Evolutionary conservation across 1,140 invertebrate genomes (phyloP).

Genomic region (Oscheius sp.): DNA sequence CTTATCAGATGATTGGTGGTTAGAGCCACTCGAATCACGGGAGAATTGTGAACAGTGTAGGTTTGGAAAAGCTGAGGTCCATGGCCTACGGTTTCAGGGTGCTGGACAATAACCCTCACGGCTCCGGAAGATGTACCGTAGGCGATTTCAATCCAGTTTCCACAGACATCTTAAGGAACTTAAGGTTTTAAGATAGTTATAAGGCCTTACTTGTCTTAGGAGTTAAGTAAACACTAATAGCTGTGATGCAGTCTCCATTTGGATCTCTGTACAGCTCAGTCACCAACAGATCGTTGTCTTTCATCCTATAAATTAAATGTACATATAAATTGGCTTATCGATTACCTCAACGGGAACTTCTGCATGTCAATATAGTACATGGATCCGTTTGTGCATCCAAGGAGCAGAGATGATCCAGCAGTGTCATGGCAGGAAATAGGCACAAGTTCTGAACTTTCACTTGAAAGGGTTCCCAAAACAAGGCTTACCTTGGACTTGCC

Average conservation of each 20-base stretch:
- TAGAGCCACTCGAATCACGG: conserved; percentile 88
- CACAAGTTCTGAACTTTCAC: conserved; percentile 79
- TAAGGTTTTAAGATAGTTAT: not conserved
- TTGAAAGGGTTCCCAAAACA: conserved; percentile 9
- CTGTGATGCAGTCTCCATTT: conserved; percentile 88
- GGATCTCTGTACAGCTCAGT: conserved; percentile 94
- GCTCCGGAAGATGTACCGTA: conserved; percentile 93
- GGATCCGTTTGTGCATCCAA: conserved; percentile 91
- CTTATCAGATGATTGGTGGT: conserved; percentile 95
- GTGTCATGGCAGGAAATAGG: conserved; percentile 91
- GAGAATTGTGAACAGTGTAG: conserved; percentile 92
- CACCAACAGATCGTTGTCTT: conserved; percentile 94
- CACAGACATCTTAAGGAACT: conserved; percentile 77
- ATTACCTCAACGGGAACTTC: conserved; percentile 88
- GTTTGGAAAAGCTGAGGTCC: conserved; percentile 95
- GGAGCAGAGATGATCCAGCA: conserved; percentile 85
- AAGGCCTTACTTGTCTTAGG: conserved; percentile 83
- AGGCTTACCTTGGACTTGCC: conserved; percentile 67
- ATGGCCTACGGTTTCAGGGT: conserved; percentile 95
- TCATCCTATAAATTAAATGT: conserved; percentile 70
- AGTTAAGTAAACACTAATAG: conserved; percentile 95
- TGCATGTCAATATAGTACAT: conserved; percentile 99
- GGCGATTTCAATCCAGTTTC: conserved; percentile 98
- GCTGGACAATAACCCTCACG: conserved; percentile 92
- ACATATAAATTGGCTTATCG: not conserved